Conservation (phyloP, 2,113 vertebrate genomes). For the Leuciscus idus region DNA sequence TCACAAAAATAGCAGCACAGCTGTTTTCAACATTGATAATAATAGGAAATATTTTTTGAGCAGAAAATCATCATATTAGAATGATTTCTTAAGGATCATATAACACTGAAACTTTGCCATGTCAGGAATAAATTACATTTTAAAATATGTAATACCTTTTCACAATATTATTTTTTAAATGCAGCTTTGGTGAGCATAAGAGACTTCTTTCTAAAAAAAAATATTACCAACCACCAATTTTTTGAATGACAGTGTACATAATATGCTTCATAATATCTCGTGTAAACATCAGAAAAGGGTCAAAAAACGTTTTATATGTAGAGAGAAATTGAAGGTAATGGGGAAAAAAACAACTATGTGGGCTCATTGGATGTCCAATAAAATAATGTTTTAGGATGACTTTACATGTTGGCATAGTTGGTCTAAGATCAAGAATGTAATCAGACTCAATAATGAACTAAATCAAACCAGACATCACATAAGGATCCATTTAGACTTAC, state of each 20-base stretch:
- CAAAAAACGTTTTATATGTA: not conserved
- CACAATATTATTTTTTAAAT: not conserved
- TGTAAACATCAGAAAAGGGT: not conserved
- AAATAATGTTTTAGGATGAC: not conserved
- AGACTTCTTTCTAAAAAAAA: not conserved
- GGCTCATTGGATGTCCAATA: not conserved
- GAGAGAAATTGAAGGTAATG: not conserved
- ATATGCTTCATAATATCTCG: not conserved
- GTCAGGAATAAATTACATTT: too few species aligned
- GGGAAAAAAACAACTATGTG: not conserved
- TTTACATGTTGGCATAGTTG: not conserved
- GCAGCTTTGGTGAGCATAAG: not conserved
- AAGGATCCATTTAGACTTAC: constrained; percentile 67
- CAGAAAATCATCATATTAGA: too few species aligned
- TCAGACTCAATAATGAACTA: not conserved
- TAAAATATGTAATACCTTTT: not conserved
- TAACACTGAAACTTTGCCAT: too few species aligned
- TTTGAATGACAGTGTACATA: not conserved
- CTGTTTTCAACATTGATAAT: too few species aligned
- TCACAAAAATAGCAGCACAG: too few species aligned
- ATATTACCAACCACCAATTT: not conserved
- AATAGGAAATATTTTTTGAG: too few species aligned
- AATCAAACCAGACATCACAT: not conserved
- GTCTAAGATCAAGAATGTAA: not conserved
- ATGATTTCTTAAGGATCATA: too few species aligned